These are phyloP conservation scores for Girardinus metallicus DNA, from an alignment of 2,797 vertebrate species.

Conservation along the genomic window DNA sequence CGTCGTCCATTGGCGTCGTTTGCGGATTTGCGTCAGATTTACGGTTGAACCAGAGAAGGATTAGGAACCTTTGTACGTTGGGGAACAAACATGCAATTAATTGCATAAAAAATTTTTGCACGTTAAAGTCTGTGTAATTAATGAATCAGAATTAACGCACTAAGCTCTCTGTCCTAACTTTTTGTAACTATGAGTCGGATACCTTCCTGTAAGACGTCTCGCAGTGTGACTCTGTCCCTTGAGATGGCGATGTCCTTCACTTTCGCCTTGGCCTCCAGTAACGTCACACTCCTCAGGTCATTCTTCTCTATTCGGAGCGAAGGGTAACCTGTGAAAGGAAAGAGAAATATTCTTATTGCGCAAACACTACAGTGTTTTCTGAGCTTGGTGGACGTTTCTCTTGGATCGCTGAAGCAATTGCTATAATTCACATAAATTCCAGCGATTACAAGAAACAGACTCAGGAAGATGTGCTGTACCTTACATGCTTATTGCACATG, in stretches of 20 bases:
- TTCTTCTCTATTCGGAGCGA: conserved; percentile 98
- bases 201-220: conserved; percentile 98
- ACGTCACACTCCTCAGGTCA: conserved; percentile 95
- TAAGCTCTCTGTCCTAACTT: background rate
- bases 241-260: conserved; percentile 99
- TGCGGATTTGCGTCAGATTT: no score
- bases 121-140: no score
- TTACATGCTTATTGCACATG: conserved; percentile 39
- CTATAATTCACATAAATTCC: conserved; percentile 37
- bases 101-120: no score
- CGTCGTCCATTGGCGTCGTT: background rate
- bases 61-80: no score
- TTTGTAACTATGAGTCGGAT: conserved; percentile 29
- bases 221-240: conserved; percentile 93
- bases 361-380: conserved; percentile 3
- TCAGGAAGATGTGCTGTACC: background rate
- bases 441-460: conserved; percentile 41
- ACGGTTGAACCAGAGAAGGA: no score
- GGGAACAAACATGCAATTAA: no score
- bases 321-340: conserved; percentile 89
- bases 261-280: conserved; percentile 96
- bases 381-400: conserved; percentile 6
- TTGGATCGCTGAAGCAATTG: conserved; percentile 1
- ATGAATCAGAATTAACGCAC: background rate
- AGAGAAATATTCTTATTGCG: conserved; percentile 4